These are phyloP conservation scores for Auanema sp. DNA, from an alignment of 2,888 invertebrate genomes.

Conservation along the genomic window DNA sequence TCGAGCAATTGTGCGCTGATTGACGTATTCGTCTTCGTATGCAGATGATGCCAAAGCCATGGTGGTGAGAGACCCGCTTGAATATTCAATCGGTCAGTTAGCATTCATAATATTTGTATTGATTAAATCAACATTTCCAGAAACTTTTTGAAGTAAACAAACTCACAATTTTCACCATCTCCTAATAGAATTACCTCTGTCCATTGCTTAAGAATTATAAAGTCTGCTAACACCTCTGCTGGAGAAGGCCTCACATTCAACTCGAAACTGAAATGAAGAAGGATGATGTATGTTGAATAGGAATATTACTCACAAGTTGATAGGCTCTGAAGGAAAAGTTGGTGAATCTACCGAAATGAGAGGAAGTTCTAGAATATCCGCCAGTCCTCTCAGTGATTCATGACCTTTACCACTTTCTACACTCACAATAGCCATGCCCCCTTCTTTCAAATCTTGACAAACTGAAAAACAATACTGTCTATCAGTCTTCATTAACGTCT, in stretches of 20 bases:
- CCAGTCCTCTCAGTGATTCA: slow-evolving; percentile 42
- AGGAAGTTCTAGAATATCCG: slow-evolving; percentile 47
- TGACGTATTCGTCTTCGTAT: slow-evolving; percentile 48
- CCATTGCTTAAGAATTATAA: slow-evolving; percentile 89
- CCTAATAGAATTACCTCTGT: slow-evolving; percentile 84
- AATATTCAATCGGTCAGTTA: slow-evolving; percentile 17
- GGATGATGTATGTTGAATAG: not conserved
- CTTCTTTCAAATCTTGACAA: slow-evolving; percentile 58
- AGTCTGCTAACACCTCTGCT: slow-evolving; percentile 90
- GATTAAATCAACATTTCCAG: not conserved
- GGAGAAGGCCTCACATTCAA: slow-evolving; percentile 86
- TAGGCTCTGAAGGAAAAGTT: slow-evolving; percentile 23
- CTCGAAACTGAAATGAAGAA: slow-evolving; percentile 52
- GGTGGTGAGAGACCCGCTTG: slow-evolving; percentile 57
- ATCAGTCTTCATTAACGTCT: not conserved
- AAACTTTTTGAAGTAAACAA: not conserved
- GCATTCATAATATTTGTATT: not conserved
- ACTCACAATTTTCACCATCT: slow-evolving; percentile 84
- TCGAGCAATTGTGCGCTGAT: slow-evolving; percentile 55
- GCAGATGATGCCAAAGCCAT: slow-evolving; percentile 53
- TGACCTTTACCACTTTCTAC: slow-evolving; percentile 47
- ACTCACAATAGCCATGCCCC: slow-evolving; percentile 60
- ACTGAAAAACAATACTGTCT: slow-evolving; percentile 45
- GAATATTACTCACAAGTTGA: slow-evolving; percentile 22
- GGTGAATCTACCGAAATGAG: slow-evolving; percentile 35